phyloP scores from a whole-genome alignment of 2,113 vertebrate species.

The Gallinago undulata region DNA sequence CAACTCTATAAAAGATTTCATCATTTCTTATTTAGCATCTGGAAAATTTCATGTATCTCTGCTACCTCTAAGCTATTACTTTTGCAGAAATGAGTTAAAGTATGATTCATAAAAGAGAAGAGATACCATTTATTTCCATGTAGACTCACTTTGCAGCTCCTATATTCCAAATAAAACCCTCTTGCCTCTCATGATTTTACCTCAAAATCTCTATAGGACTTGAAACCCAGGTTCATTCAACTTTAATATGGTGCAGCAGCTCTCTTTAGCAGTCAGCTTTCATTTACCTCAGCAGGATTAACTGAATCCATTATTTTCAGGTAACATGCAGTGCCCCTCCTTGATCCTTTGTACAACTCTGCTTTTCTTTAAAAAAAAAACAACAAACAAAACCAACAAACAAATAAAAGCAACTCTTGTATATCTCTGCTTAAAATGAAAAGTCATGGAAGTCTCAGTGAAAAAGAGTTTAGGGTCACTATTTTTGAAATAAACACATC shows the following conservation, averaged over 20 bases:
- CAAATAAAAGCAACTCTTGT: background rate
- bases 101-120: background rate
- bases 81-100: constrained; percentile 14
- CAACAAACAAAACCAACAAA: no score
- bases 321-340: background rate
- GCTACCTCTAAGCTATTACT: background rate
- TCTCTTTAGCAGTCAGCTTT: constrained; percentile 23
- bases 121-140: background rate
- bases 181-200: background rate
- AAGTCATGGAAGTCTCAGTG: background rate
- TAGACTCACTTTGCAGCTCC: background rate
- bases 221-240: background rate
- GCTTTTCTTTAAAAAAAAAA: background rate
- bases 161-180: background rate
- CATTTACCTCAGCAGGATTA: constrained; percentile 31
- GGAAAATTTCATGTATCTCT: background rate
- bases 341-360: constrained; percentile 5
- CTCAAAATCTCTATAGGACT: background rate
- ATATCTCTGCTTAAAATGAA: background rate
- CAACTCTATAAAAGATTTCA: background rate
- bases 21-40: background rate
- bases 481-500: background rate
- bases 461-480: background rate
- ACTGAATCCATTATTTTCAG: constrained; percentile 14
- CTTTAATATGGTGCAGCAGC: background rate